These are phyloP conservation scores for Erythrocebus patas DNA, from an alignment of 2,113 vertebrate species.

Conservation along the genomic window DNA sequence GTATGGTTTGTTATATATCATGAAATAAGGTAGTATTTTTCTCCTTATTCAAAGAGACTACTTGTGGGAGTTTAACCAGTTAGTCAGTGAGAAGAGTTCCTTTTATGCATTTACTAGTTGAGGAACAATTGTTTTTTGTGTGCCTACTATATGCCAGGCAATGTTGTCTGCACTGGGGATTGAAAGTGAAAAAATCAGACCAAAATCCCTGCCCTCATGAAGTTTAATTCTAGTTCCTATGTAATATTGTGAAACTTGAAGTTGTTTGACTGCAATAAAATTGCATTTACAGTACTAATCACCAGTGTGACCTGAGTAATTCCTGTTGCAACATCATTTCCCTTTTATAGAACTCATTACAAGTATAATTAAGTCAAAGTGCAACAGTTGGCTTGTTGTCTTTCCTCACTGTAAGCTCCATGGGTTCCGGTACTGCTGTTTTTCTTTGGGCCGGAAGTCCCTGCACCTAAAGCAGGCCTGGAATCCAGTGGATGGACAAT, in stretches of 20 bases:
- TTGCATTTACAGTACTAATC: neutral
- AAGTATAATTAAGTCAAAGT: neutral
- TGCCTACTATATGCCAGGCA: neutral
- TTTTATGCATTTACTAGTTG: neutral
- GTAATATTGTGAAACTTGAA: neutral
- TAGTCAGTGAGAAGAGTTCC: neutral
- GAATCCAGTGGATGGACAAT: accelerated
- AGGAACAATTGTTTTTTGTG: neutral
- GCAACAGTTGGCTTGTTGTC: neutral
- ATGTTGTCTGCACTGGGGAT: neutral
- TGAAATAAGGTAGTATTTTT: neutral
- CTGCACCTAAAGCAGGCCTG: neutral
- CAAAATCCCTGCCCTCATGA: neutral
- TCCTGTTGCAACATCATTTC: neutral
- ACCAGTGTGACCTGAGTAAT: neutral
- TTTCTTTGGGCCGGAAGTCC: neutral
- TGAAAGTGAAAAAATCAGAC: neutral
- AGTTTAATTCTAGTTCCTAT: neutral
- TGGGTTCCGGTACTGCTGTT: neutral
- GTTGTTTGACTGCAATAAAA: neutral
- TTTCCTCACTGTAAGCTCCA: neutral
- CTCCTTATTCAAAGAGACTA: neutral
- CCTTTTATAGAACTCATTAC: neutral
- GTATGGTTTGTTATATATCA: neutral
- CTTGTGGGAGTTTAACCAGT: neutral